phyloP scores from a whole-genome alignment of 2,888 invertebrate species.

The Melieria omissa region DNA sequence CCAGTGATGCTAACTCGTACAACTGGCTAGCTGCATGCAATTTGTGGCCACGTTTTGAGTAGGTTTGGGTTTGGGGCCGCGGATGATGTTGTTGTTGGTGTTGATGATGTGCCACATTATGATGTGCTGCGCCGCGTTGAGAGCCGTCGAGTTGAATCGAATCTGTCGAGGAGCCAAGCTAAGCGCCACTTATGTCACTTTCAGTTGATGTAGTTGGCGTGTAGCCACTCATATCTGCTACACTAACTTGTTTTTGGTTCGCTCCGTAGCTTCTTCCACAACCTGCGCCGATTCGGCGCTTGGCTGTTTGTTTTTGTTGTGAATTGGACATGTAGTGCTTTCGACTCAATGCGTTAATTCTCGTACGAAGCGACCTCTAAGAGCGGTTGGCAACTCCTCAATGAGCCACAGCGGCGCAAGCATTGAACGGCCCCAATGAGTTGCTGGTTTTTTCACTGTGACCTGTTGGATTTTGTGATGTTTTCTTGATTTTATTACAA shows the following conservation, averaged over 20 bases:
- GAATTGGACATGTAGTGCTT: conserved; percentile 6
- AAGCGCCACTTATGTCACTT: conserved; percentile 48
- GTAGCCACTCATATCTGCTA: conserved; percentile 27
- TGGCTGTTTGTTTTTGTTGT: not conserved
- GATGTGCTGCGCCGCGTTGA: conserved; percentile 9
- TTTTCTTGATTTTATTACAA: not conserved
- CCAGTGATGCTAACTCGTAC: not conserved
- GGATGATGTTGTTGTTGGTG: conserved; percentile 29
- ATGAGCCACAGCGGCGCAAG: not conserved
- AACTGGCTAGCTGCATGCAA: not conserved
- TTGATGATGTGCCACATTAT: conserved; percentile 13
- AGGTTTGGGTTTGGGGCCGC: too few species aligned
- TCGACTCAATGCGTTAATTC: not conserved
- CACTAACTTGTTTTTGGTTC: conserved; percentile 22
- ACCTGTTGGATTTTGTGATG: not conserved
- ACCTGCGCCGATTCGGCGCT: not conserved
- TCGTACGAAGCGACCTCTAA: not conserved
- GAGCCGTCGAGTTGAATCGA: conserved; percentile 29
- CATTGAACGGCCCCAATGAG: conserved; percentile 10
- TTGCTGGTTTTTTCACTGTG: not conserved
- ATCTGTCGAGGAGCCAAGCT: conserved; percentile 38
- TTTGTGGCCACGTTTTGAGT: too few species aligned
- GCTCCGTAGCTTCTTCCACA: not conserved
- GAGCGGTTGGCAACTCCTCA: not conserved
- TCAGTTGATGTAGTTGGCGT: conserved; percentile 36